These are phyloP conservation scores for Eleginops maclovinus DNA, from an alignment of 2,113 vertebrate species.

Conservation along the genomic window DNA sequence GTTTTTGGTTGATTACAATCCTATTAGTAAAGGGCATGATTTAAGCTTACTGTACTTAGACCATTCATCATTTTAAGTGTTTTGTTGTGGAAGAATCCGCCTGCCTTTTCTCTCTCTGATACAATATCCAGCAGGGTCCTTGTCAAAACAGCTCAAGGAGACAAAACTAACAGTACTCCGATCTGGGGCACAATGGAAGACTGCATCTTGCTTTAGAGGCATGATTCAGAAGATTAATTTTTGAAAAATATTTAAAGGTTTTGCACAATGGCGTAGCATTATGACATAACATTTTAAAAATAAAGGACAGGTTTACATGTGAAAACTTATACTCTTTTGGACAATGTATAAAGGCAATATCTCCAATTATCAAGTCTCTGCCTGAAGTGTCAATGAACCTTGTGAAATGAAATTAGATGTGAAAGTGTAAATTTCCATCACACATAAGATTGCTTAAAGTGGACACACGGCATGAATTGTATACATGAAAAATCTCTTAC, in stretches of 20 bases:
- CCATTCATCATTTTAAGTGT: slow-evolving; percentile 71
- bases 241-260: too few species aligned
- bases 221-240: not conserved
- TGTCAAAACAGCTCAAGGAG: not conserved
- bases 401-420: not conserved
- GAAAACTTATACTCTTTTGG: not conserved
- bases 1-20: slow-evolving; percentile 63
- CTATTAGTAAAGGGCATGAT: slow-evolving; percentile 66
- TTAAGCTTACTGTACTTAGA: slow-evolving; percentile 48
- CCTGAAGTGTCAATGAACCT: slow-evolving; percentile 1
- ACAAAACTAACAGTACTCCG: not conserved
- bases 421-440: slow-evolving; percentile 16
- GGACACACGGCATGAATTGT: not conserved
- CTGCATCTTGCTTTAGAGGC: not conserved
- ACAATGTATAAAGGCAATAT: not conserved
- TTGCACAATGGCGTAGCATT: not conserved
- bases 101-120: slow-evolving; percentile 17
- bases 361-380: not conserved
- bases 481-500: slow-evolving; percentile 3
- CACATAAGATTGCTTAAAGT: slow-evolving; percentile 22
- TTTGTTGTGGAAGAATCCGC: slow-evolving; percentile 27
- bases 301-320: too few species aligned
- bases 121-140: slow-evolving; percentile 2
- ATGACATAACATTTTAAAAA: not conserved
- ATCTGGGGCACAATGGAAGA: not conserved